phyloP scores from a whole-genome alignment of 2,797 vertebrate species.

The Crotalus adamanteus region DNA sequence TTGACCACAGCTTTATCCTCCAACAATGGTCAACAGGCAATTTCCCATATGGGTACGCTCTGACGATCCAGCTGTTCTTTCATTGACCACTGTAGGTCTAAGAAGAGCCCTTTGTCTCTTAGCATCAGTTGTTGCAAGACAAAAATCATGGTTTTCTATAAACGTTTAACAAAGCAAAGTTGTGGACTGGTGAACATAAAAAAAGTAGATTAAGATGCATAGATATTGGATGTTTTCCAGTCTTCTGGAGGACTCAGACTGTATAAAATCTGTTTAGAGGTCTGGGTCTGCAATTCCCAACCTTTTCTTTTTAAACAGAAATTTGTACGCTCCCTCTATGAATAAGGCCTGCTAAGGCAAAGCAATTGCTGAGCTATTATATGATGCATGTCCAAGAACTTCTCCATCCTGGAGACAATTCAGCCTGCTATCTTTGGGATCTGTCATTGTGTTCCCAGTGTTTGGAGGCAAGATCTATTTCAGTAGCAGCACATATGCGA shows the following conservation, averaged over 20 bases:
- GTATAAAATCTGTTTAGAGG: not conserved
- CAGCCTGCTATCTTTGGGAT: not conserved
- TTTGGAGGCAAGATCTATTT: not conserved
- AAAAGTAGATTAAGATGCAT: not conserved
- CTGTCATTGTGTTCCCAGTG: not conserved
- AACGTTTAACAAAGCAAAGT: not conserved
- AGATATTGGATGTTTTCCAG: not conserved
- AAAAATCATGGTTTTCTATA: not conserved
- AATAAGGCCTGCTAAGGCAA: not conserved
- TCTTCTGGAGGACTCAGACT: not conserved
- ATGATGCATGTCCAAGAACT: not conserved
- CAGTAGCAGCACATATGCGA: not conserved
- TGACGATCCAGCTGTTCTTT: too few relatives aligned
- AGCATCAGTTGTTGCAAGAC: not conserved
- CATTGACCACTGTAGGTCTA: not conserved
- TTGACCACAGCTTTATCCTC: not conserved
- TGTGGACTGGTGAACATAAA: not conserved
- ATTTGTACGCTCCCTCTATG: not conserved
- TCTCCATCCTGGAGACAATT: not conserved
- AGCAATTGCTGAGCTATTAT: not conserved
- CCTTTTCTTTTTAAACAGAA: not conserved
- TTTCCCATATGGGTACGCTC: not conserved
- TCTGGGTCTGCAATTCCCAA: not conserved
- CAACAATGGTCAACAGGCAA: not conserved
- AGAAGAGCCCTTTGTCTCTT: not conserved